phyloP scores from a whole-genome alignment of 2,797 vertebrate genomes.

The Manis pentadactyla region DNA sequence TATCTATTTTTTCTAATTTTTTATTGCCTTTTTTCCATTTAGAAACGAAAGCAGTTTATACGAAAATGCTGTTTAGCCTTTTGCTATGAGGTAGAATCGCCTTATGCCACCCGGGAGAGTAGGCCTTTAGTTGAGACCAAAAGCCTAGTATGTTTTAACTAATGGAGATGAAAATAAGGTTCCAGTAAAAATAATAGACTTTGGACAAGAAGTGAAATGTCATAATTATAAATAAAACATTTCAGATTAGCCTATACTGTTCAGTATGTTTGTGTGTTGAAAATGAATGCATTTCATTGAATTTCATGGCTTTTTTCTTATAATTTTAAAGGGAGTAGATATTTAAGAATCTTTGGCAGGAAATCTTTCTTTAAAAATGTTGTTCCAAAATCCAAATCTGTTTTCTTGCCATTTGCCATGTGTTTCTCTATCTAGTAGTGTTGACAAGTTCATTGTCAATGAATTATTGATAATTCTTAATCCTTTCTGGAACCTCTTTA shows the following conservation, averaged over 20 bases:
- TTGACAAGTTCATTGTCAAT: constrained; percentile 52
- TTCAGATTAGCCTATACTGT: not conserved
- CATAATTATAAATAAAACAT: not conserved
- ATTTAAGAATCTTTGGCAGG: constrained; percentile 52
- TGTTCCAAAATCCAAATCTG: constrained; percentile 1
- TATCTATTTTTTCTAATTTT: constrained; percentile 49
- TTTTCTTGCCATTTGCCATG: constrained; percentile 55
- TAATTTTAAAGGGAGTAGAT: constrained; percentile 54
- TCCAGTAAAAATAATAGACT: constrained; percentile 26
- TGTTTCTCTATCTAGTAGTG: constrained; percentile 44
- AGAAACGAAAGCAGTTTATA: constrained; percentile 54
- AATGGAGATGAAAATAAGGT: constrained; percentile 20
- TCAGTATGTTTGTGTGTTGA: constrained; percentile 59
- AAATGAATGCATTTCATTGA: constrained; percentile 76
- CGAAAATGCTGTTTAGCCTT: constrained; percentile 73
- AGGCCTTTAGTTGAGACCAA: constrained; percentile 41
- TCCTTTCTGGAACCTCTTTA: not conserved
- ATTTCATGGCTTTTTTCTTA: constrained; percentile 62
- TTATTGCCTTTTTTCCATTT: constrained; percentile 66
- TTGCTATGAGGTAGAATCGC: too few relatives aligned
- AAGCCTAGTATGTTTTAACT: constrained; percentile 48
- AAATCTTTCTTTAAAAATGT: constrained; percentile 62
- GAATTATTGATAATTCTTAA: not conserved
- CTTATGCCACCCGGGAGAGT: constrained; percentile 29
- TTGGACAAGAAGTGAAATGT: not conserved